A percentile compares a stretch with the other conserved stretches of the same genome.
These are phyloP conservation scores for Lepilemur ruficaudatus DNA, from an alignment of 2,797 vertebrate genomes.

Conservation along the genomic window DNA sequence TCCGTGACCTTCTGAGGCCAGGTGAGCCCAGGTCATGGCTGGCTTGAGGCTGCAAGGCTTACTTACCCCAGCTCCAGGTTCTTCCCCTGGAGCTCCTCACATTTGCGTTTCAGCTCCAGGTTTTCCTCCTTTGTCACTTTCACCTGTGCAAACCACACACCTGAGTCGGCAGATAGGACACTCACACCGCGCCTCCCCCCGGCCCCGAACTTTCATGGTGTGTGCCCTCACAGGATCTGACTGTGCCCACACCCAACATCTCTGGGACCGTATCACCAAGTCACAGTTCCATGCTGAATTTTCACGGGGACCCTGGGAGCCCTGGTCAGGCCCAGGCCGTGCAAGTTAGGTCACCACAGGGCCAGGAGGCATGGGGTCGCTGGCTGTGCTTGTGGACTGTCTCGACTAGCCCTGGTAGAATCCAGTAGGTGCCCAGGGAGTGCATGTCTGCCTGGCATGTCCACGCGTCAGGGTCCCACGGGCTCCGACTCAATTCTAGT, in stretches of 20 bases:
- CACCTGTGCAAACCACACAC: slow-evolving; percentile 74
- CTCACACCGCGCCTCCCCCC: fast-evolving
- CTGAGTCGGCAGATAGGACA: neutral
- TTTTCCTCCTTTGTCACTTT: slow-evolving; percentile 81
- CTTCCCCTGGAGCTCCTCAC: slow-evolving; percentile 83
- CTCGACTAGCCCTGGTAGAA: neutral
- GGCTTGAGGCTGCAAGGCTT: slow-evolving; percentile 56
- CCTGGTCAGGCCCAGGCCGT: neutral
- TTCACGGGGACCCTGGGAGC: neutral
- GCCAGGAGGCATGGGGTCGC: neutral
- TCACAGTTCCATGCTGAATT: neutral
- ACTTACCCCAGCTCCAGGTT: slow-evolving; percentile 94
- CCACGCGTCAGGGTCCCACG: neutral
- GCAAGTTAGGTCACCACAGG: neutral
- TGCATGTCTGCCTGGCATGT: neutral
- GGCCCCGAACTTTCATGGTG: neutral
- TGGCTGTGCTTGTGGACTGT: no score
- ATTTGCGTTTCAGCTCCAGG: slow-evolving; percentile 84
- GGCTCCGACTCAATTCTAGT: neutral
- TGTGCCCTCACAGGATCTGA: neutral
- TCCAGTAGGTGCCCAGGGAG: neutral
- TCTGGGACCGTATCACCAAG: no score
- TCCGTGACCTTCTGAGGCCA: fast-evolving
- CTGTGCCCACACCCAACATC: neutral
- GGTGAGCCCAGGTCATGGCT: fast-evolving